These are phyloP conservation scores for Rhincodon typus DNA, from an alignment of 2,797 vertebrate genomes.

Conservation along the genomic window DNA sequence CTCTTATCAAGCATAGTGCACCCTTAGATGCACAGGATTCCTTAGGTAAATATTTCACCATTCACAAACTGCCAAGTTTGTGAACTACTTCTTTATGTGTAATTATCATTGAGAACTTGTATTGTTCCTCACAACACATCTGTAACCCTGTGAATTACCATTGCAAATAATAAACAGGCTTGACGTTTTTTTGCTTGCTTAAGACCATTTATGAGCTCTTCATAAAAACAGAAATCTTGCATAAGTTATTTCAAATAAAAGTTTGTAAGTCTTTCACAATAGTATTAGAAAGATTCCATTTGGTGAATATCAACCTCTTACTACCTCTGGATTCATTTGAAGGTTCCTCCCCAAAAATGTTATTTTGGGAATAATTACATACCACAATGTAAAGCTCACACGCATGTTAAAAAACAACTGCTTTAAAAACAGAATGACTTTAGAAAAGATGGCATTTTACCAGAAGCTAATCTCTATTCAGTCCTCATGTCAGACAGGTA, in stretches of 20 bases:
- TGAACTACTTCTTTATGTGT: background rate
- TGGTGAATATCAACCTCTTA: background rate
- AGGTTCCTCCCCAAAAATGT: background rate
- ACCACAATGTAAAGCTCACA: background rate
- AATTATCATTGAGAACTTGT: background rate
- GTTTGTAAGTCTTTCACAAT: background rate
- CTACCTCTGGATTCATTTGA: background rate
- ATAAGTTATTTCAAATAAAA: background rate
- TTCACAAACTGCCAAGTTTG: background rate
- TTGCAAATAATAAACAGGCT: background rate
- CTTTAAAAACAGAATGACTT: background rate
- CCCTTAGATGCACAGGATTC: constrained; percentile 40
- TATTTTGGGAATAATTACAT: background rate
- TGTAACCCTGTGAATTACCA: background rate
- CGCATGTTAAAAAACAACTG: too few species aligned
- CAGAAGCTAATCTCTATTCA: background rate
- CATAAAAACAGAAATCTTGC: background rate
- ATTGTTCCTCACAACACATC: background rate
- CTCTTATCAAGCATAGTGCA: constrained; percentile 39
- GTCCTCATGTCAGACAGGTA: background rate
- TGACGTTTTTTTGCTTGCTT: background rate
- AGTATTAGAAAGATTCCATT: background rate
- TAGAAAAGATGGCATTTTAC: background rate
- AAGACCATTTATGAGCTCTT: background rate
- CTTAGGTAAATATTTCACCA: constrained; percentile 36